Conservation (phyloP, 2,113 vertebrate genomes). For the Esox niger region DNA sequence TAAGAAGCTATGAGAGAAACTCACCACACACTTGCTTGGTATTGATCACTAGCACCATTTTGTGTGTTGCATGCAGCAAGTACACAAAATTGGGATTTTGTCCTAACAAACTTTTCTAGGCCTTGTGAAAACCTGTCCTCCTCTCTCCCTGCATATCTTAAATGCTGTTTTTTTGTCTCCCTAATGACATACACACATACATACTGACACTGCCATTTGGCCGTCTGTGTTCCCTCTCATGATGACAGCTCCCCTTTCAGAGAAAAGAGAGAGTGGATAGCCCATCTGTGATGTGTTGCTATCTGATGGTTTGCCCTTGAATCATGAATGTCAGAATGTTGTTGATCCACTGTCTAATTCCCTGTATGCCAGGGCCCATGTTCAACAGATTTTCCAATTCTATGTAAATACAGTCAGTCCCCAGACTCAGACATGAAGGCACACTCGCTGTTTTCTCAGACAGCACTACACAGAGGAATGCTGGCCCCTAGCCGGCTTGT, state of each 20-base stretch:
- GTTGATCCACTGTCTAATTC: slow-evolving; percentile 48
- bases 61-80: background rate
- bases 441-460: slow-evolving; percentile 46
- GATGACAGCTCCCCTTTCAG: slow-evolving; percentile 32
- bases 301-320: slow-evolving; percentile 57
- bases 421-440: slow-evolving; percentile 20
- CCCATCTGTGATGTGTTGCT: slow-evolving; percentile 49
- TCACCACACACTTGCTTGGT: background rate
- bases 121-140: background rate
- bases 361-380: slow-evolving; percentile 34
- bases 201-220: background rate
- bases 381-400: slow-evolving; percentile 57
- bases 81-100: background rate
- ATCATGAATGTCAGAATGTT: slow-evolving; percentile 42
- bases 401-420: slow-evolving; percentile 47
- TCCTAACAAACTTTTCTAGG: background rate
- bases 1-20: background rate
- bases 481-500: slow-evolving; percentile 31
- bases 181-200: background rate
- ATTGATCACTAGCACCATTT: background rate
- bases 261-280: slow-evolving; percentile 31
- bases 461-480: slow-evolving; percentile 47
- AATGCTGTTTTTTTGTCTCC: too few species aligned
- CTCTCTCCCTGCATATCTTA: background rate
- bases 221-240: slow-evolving; percentile 28